These are phyloP conservation scores for Drosophila pallidifrons DNA, from an alignment of 1,140 invertebrate genomes.

Conservation along the genomic window DNA sequence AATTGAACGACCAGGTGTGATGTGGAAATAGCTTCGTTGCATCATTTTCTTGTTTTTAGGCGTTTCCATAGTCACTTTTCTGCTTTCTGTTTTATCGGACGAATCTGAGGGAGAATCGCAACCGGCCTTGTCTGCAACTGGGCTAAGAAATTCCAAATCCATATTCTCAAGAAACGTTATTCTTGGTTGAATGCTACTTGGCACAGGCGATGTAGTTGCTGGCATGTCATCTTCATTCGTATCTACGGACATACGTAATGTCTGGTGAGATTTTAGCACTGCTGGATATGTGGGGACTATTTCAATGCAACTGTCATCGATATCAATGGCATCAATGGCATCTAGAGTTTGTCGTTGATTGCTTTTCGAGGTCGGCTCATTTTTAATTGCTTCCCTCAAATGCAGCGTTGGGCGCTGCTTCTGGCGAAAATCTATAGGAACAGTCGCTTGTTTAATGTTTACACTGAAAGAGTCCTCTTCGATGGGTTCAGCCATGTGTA, in stretches of 20 bases:
- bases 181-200: not conserved
- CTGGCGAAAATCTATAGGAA: not conserved
- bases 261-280: not conserved
- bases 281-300: not conserved
- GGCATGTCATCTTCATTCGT: constrained; percentile 24
- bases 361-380: not conserved
- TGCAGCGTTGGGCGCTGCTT: constrained; percentile 3
- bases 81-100: not conserved
- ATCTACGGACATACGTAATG: not conserved
- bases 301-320: constrained; percentile 5
- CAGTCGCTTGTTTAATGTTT: not conserved
- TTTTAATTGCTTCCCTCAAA: not conserved
- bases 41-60: constrained; percentile 21
- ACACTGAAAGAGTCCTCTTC: not conserved
- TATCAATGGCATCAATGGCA: not conserved
- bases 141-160: not conserved
- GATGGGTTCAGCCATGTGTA: not conserved
- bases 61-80: constrained; percentile 17
- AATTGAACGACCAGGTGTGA: constrained; percentile 54
- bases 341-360: constrained; percentile 11
- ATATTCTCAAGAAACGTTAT: not conserved
- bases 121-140: not conserved
- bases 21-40: not conserved
- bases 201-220: not conserved
- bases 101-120: constrained; percentile 7